Conservation (phyloP, 2,888 invertebrate species). For the Phlogophora meticulosa region DNA sequence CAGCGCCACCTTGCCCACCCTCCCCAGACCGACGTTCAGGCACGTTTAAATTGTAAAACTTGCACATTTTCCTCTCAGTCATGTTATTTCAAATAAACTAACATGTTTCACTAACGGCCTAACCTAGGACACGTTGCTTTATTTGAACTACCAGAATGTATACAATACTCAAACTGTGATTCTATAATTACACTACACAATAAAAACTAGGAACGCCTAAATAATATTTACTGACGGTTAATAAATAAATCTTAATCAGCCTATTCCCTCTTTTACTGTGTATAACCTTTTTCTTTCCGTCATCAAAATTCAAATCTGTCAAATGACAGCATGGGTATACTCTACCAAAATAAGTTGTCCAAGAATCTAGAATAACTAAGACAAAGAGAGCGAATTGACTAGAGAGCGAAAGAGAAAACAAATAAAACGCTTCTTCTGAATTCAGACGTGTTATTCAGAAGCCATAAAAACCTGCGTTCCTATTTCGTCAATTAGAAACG, state of each 20-base stretch:
- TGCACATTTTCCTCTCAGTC: conserved; percentile 91
- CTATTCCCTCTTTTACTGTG: conserved; percentile 89
- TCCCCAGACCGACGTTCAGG: conserved; percentile 89
- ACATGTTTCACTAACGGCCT: conserved; percentile 90
- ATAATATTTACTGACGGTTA: conserved; percentile 73
- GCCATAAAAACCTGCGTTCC: conserved; percentile 41
- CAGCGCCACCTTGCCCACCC: conserved; percentile 77
- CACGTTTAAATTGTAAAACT: conserved; percentile 91
- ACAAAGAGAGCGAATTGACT: not conserved
- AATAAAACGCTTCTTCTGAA: conserved; percentile 12
- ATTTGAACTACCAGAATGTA: conserved; percentile 77
- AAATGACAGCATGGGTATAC: conserved; percentile 83
- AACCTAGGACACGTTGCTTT: conserved; percentile 90
- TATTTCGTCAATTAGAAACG: not conserved
- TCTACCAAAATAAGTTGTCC: conserved; percentile 50
- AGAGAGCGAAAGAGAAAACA: conserved; percentile 36
- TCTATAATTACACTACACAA: conserved; percentile 74
- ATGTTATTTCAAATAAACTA: conserved; percentile 89
- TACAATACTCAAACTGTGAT: conserved; percentile 74
- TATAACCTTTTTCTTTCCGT: conserved; percentile 91
- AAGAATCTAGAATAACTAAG: conserved; percentile 17
- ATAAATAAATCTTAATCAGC: conserved; percentile 80
- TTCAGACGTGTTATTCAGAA: conserved; percentile 20
- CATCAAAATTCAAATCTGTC: conserved; percentile 90
- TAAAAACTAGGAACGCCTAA: conserved; percentile 71